These are phyloP conservation scores for Bombus cullumanus DNA, from an alignment of 1,140 invertebrate genomes.

Conservation along the genomic window DNA sequence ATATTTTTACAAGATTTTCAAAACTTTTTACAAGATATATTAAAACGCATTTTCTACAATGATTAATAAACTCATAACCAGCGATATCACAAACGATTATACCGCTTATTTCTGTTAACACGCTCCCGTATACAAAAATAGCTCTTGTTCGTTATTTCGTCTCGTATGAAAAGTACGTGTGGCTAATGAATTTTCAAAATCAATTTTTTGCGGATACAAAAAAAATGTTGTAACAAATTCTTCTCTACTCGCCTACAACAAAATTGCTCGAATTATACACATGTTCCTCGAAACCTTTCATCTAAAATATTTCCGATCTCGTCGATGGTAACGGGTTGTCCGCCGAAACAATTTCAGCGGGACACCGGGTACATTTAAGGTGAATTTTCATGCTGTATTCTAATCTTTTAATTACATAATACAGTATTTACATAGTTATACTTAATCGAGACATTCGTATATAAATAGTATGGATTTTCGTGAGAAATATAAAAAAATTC, in stretches of 20 bases:
- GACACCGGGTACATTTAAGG: too few species aligned
- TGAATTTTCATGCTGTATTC: too few species aligned
- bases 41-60: not conserved
- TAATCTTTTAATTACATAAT: too few species aligned
- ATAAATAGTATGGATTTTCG: not conserved
- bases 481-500: constrained; percentile 7
- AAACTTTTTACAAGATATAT: not conserved
- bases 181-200: not conserved
- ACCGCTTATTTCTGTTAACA: too few species aligned
- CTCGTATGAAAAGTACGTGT: not conserved
- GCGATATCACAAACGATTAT: too few species aligned
- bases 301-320: too few species aligned
- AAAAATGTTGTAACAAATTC: not conserved
- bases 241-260: too few species aligned
- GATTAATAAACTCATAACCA: not conserved
- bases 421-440: too few species aligned
- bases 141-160: not conserved
- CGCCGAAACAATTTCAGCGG: too few species aligned
- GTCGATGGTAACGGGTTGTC: too few species aligned
- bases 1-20: not conserved
- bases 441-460: not conserved
- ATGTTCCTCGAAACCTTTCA: too few species aligned
- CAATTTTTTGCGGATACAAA: not conserved
- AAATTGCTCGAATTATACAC: too few species aligned
- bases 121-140: not conserved